A percentile compares a stretch with the other conserved stretches of the same genome.
These are phyloP conservation scores for Amphimallon solstitiale DNA, from an alignment of 2,888 invertebrate genomes.

Conservation along the genomic window DNA sequence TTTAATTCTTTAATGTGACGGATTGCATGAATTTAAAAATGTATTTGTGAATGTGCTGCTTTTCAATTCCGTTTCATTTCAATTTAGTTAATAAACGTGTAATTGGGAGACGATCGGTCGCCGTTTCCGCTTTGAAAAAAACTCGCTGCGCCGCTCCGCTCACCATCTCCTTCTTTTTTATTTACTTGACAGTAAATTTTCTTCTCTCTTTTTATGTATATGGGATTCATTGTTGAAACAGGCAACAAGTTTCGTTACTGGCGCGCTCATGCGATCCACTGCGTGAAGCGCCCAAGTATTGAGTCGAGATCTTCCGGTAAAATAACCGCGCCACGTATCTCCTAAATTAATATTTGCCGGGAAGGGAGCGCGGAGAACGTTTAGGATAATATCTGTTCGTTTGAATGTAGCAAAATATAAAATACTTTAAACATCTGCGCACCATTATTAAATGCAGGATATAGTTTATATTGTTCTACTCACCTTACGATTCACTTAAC, in stretches of 20 bases:
- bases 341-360: constrained; percentile 20
- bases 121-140: constrained; percentile 10
- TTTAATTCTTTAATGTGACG: too few species aligned
- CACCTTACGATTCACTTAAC: too few species aligned
- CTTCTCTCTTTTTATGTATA: constrained; percentile 8
- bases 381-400: constrained; percentile 11
- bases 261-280: constrained; percentile 18
- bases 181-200: constrained; percentile 20
- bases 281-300: constrained; percentile 16
- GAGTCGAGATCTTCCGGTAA: constrained; percentile 19
- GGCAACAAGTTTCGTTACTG: constrained; percentile 29
- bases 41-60: neutral
- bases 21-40: too few species aligned
- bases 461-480: too few species aligned
- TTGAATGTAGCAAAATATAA: neutral
- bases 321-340: constrained; percentile 21
- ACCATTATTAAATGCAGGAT: too few species aligned
- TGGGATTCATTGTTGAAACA: constrained; percentile 10
- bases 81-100: neutral
- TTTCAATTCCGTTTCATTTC: neutral
- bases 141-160: neutral
- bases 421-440: too few species aligned
- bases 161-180: neutral
- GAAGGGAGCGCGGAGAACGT: neutral
- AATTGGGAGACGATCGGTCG: constrained; percentile 10